Percentiles rank a stretch among this genome's conserved stretches.
phyloP scores from a whole-genome alignment of 2,113 vertebrate genomes.

The Tupaia tana region DNA sequence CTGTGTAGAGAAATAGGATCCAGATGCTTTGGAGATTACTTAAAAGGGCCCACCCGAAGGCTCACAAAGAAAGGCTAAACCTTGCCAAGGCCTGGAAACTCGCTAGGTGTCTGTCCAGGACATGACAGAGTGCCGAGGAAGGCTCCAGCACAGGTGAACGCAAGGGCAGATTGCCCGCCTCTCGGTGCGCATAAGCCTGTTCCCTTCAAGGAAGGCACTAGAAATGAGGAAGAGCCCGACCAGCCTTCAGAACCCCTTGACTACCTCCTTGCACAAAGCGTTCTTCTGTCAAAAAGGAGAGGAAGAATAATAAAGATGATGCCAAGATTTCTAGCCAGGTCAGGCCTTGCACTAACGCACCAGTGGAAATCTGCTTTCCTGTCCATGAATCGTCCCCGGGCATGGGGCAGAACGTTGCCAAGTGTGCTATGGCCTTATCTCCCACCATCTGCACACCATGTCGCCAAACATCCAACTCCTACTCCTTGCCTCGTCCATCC shows the following conservation, averaged over 20 bases:
- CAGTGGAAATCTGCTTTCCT: background rate
- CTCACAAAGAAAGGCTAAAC: constrained; percentile 66
- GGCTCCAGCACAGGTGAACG: background rate
- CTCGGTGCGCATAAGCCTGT: background rate
- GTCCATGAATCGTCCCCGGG: background rate
- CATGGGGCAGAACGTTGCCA: background rate
- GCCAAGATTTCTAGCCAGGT: constrained; percentile 41
- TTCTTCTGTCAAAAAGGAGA: background rate
- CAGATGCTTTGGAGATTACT: constrained; percentile 78
- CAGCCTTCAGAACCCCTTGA: background rate
- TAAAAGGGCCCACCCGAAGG: constrained; percentile 59
- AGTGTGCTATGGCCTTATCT: background rate
- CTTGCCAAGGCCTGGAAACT: constrained; percentile 61
- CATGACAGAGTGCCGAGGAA: background rate
- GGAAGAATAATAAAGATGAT: background rate
- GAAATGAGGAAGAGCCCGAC: background rate
- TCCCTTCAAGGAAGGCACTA: background rate
- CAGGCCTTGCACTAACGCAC: background rate
- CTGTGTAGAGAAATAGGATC: constrained; percentile 77
- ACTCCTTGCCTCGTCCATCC: background rate
- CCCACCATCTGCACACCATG: background rate
- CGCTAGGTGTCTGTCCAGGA: background rate
- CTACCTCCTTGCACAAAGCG: background rate
- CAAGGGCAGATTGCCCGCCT: background rate
- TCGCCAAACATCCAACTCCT: background rate